phyloP scores from a whole-genome alignment of 2,888 invertebrate species.

The Amiota mariae region DNA sequence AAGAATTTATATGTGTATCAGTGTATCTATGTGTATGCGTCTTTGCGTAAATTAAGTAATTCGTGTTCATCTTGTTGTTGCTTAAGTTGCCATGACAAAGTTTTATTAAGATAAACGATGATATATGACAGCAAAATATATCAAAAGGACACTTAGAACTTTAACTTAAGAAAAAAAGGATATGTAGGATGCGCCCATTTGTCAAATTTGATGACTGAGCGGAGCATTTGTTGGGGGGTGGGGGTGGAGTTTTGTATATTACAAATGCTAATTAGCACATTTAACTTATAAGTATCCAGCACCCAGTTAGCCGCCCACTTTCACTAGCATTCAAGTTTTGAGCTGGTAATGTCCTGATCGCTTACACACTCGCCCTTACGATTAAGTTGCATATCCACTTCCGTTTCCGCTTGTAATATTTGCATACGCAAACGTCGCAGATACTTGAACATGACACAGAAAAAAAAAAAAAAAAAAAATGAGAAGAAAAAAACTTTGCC shows the following conservation, averaged over 20 bases:
- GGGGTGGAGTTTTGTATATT: background rate
- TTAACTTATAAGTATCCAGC: conserved; percentile 5
- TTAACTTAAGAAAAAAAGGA: background rate
- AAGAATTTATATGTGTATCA: conserved; percentile 37
- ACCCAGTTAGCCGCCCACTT: background rate
- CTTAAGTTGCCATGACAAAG: conserved; percentile 34
- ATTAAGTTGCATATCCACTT: background rate
- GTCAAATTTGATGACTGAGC: background rate
- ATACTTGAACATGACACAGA: conserved; percentile 35
- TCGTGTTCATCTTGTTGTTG: background rate
- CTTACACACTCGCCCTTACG: background rate
- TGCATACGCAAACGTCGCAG: conserved; percentile 26
- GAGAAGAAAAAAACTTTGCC: no score
- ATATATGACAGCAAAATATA: conserved; percentile 56
- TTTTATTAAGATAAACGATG: conserved; percentile 67
- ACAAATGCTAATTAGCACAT: conserved; percentile 17
- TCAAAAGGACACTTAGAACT: background rate
- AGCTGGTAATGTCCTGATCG: background rate
- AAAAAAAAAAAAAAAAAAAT: no score
- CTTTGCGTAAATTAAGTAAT: conserved; percentile 21
- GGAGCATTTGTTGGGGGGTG: background rate
- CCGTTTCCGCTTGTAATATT: conserved; percentile 18
- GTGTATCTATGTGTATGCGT: conserved; percentile 24
- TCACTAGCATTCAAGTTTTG: background rate
- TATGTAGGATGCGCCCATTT: background rate